Conservation (phyloP, 2,888 invertebrate genomes). For the Mimumesa dahlbomi region DNA sequence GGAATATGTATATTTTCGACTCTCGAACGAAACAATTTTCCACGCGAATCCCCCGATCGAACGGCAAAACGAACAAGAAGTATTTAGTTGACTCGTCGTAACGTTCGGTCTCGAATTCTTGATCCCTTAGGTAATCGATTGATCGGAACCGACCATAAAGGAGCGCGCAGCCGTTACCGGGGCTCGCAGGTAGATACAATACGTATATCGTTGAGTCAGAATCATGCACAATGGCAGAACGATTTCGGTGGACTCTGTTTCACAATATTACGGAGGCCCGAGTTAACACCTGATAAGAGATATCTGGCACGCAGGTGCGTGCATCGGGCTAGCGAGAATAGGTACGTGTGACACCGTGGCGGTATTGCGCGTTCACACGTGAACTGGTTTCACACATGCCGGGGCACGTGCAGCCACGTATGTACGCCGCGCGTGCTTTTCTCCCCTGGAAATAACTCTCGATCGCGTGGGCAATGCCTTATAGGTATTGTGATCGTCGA, state of each 20-base stretch:
- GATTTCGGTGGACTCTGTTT: not conserved
- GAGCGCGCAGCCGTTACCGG: not conserved
- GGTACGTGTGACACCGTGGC: slow-evolving; percentile 4
- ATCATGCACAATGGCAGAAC: too few species aligned
- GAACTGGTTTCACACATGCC: slow-evolving; percentile 61
- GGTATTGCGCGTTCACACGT: slow-evolving; percentile 44
- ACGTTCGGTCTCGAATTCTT: too few species aligned
- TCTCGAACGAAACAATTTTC: too few species aligned
- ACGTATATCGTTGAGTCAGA: too few species aligned
- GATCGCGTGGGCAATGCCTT: slow-evolving; percentile 62
- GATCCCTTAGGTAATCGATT: too few species aligned
- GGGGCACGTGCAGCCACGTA: slow-evolving; percentile 48
- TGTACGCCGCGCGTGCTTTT: slow-evolving; percentile 29
- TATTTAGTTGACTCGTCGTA: too few species aligned
- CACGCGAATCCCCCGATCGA: too few species aligned
- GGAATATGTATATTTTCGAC: not conserved
- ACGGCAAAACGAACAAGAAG: too few species aligned
- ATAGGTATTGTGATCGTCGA: slow-evolving; percentile 55
- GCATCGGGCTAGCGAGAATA: slow-evolving; percentile 37
- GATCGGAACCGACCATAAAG: not conserved
- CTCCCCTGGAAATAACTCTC: slow-evolving; percentile 51
- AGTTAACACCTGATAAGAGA: slow-evolving; percentile 55
- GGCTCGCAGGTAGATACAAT: too few species aligned
- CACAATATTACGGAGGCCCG: not conserved
- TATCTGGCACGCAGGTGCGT: slow-evolving; percentile 58